Conservation (phyloP, 2,113 vertebrate genomes). For the Rhea pennata region DNA sequence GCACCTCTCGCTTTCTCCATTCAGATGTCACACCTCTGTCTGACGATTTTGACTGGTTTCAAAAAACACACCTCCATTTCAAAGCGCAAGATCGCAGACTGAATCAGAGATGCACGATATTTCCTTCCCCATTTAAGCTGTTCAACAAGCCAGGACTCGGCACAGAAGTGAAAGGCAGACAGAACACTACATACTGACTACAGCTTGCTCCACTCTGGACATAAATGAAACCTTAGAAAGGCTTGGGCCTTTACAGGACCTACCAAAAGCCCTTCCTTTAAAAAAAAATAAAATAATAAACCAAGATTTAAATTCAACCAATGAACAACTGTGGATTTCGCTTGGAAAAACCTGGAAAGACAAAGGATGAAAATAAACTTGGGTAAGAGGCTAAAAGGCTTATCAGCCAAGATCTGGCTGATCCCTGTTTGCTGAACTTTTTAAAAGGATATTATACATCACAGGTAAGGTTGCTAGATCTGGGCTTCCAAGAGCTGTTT, state of each 20-base stretch:
- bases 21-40: background rate
- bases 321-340: background rate
- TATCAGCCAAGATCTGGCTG: background rate
- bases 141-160: background rate
- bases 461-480: background rate
- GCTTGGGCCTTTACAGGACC: background rate
- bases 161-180: background rate
- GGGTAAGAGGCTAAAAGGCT: background rate
- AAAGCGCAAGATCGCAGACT: background rate
- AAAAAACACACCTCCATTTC: background rate
- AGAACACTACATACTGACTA: background rate
- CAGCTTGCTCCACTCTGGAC: background rate
- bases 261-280: background rate
- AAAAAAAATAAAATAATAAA: too few relatives aligned
- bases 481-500: background rate
- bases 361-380: background rate
- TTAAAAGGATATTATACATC: background rate
- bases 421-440: background rate
- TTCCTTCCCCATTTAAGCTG: background rate
- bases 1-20: background rate
- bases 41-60: background rate
- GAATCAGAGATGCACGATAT: fast-evolving
- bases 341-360: background rate
- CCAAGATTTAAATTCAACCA: background rate
- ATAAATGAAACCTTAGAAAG: background rate